Evolutionary conservation across 2,797 vertebrate species (phyloP), one percentile per base, ranked within the genome.

Genomic region (Notamacropus eugenii): DNA sequence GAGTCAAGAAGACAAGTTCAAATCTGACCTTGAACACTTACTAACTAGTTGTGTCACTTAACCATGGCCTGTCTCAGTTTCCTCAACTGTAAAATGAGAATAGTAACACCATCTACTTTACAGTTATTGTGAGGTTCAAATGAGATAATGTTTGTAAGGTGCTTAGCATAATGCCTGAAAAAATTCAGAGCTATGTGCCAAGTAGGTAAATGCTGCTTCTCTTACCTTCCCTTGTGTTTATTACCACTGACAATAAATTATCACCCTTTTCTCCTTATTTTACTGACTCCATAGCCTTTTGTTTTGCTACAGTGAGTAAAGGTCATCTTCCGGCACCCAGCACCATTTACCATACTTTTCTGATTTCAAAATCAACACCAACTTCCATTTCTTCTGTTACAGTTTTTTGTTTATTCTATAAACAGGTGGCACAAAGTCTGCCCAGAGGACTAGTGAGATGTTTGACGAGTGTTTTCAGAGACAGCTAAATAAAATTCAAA

Each of bases 401-500:
- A 40, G 31, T 24, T 55, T 34, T 34, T 62, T 52, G 95, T 94
- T 57, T 50, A 40, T 55, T 62, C 0, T 62, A 56, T 34, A 9
- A 93, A 67, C 46, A 82, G n/a, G 54, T 54, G 9, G 94, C 91
- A 93, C 55, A 59, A 14, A 54, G 24, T 29, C 62, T 82, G n/a
- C 91, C 59, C 52, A 5, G 31, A 91, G 14, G 58, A 74, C 57
- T 52, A 28, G 28, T 55, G 40, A 31, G 40, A 93, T 94, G 58
- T 31, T 40, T 55, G 54, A 55, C 31, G 12, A 74, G 50, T 59
- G 34, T 92, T 59, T 58, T 55, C 55, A 55, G 28, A 16, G 40
- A 67, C 1, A 13, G n/a, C 54, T 59, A 91, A 96, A 95, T 95
- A 91, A 95, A 92, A 95, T 55, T 40, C 82, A 54, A 59, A 56